These are phyloP conservation scores for Spilogale gracilis DNA, from an alignment of 2,113 vertebrate species.

Conservation along the genomic window DNA sequence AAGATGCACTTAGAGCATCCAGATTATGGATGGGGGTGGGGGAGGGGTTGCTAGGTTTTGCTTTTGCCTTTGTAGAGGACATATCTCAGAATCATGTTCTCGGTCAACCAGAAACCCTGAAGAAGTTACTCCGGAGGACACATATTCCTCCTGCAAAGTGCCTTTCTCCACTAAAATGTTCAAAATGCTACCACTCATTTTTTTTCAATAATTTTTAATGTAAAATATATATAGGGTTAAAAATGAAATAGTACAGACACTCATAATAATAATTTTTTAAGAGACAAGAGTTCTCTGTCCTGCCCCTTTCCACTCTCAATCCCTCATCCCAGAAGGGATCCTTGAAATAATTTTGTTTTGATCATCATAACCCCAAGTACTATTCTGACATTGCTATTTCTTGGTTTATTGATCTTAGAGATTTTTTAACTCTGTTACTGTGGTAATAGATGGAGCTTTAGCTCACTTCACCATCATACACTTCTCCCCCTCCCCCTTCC, in stretches of 20 bases:
- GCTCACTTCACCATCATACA: not conserved
- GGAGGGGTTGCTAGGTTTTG: not conserved
- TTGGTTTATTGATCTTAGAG: not conserved
- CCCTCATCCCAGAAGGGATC: not conserved
- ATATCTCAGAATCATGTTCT: not conserved
- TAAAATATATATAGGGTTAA: not conserved
- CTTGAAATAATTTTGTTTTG: not conserved
- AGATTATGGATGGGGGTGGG: slow-evolving; percentile 44
- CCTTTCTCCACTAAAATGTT: not conserved
- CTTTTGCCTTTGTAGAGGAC: slow-evolving; percentile 9
- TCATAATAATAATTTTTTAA: not conserved
- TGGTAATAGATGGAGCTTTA: not conserved
- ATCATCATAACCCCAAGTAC: not conserved
- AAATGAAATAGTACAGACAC: not conserved
- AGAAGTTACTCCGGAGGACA: not conserved
- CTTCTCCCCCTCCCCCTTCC: not conserved
- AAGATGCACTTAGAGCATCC: slow-evolving; percentile 83
- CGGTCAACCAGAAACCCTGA: not conserved
- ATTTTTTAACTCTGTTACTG: not conserved
- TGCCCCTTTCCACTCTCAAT: not conserved
- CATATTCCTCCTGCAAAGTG: not conserved
- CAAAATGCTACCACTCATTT: not conserved
- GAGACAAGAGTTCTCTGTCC: not conserved
- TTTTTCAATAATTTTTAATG: not conserved
- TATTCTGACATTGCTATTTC: not conserved